Conservation (phyloP, 2,113 vertebrate species). For the Podarcis raffonei region DNA sequence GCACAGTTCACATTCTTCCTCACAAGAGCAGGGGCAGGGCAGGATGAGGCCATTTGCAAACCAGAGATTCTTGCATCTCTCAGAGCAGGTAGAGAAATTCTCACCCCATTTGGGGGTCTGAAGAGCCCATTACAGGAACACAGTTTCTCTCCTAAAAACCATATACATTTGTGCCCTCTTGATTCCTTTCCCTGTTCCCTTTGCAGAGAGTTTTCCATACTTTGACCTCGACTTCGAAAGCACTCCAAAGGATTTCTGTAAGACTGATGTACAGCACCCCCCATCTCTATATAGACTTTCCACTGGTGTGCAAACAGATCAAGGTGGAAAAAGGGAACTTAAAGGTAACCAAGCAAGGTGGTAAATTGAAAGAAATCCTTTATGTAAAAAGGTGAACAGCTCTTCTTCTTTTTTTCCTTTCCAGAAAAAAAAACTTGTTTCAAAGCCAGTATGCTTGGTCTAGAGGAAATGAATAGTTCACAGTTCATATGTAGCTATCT, state of each 20-base stretch:
- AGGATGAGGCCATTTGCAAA: neutral
- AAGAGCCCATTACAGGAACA: conserved; percentile 6
- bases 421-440: conserved; percentile 58
- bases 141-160: neutral
- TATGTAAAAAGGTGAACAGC: conserved; percentile 53
- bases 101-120: neutral
- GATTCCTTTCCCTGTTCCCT: conserved; percentile 12
- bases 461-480: conserved; percentile 13
- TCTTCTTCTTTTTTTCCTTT: conserved; percentile 44
- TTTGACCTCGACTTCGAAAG: conserved; percentile 55
- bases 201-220: conserved; percentile 52
- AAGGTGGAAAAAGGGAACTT: conserved; percentile 44
- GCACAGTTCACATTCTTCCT: neutral
- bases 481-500: conserved; percentile 8
- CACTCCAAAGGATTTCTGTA: conserved; percentile 53
- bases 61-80: neutral
- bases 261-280: conserved; percentile 36
- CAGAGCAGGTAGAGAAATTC: neutral
- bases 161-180: neutral
- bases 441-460: conserved; percentile 23
- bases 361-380: conserved; percentile 60
- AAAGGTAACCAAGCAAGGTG: conserved; percentile 56
- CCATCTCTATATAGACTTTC: conserved; percentile 49
- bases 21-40: neutral
- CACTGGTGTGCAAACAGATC: conserved; percentile 61